Base-by-base conservation (phyloP, 1,140 invertebrate species). In the Trachymyrmex septentrionalis region DNA sequence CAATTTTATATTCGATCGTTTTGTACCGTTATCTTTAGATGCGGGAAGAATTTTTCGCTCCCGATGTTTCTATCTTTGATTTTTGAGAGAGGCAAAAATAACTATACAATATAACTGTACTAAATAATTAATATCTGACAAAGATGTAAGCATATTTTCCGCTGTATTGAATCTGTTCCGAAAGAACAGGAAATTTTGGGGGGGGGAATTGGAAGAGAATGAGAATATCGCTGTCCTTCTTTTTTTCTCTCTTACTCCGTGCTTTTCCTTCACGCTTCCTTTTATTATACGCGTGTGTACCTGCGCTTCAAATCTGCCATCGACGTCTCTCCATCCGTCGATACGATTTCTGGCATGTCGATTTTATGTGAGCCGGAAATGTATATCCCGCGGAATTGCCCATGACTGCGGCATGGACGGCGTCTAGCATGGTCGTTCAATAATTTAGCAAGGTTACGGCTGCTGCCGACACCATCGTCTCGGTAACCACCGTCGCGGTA, bases 381-480 rank as follows among this genome's bases (percentile, higher is more conserved):
- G 75, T 80, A 89, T 88, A 78, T 57, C 64, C 66, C 27, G 77
- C 53, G 53, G 27, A 61, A 57, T 71, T 48, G 27, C 57, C 30
- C 66, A 55, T 71, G 59, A 80, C 55, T 73, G 76, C 87, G 66
- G 78, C 78, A 50, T 55, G 27, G 12, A n/a, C 38, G 87, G 48
- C 78, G 64, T 73, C 86, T 80, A 50, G 86, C 61, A 73, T 48
- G 69, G 48, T 86, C 85, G 87, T 89, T 90, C 85, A 82, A 90
- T 90, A 90, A 89, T 89, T 89, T 87, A 88, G 77, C 88, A 88
- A 89, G 88, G 88, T 89, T 90, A 89, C 85, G 87, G 27, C 27
- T 34, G 44, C 88, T 57, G 44, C 64, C 85, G 72, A 87, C 86
- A 75, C 16, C 66, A 57, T 53, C 21, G 72, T 59, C 67, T 19